Evolutionary conservation across 2,797 vertebrate species (phyloP).

Genomic region (Phyllotis vaccarum): DNA sequence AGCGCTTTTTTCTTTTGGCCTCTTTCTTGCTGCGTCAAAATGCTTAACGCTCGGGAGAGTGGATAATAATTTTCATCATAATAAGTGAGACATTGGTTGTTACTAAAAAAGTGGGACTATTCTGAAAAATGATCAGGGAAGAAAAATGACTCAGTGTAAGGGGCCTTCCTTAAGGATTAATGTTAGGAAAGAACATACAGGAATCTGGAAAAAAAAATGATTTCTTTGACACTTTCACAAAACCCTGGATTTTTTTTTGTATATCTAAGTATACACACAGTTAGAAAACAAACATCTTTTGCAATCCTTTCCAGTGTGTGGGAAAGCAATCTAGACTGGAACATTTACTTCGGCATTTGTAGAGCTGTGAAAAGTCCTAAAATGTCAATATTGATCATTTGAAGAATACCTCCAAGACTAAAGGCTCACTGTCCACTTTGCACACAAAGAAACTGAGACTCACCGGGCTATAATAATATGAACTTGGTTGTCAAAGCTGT

Average conservation of each 20-base stretch:
- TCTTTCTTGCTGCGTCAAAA: neutral
- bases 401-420: neutral
- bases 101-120: neutral
- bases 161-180: neutral
- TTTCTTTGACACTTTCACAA: neutral
- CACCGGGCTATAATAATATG: neutral
- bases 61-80: neutral
- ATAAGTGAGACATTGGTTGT: neutral
- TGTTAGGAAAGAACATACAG: neutral
- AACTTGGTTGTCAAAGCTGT: neutral
- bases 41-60: neutral
- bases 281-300: neutral
- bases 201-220: constrained; percentile 33
- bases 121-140: neutral
- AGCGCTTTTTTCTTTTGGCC: neutral
- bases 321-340: neutral
- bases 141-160: neutral
- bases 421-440: neutral
- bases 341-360: neutral
- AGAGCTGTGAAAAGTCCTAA: neutral
- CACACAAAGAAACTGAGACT: constrained; percentile 7
- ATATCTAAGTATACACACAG: neutral
- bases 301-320: neutral
- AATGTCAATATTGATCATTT: neutral
- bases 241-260: neutral